Conservation (phyloP, 2,113 vertebrate genomes). For the Anguilla rostrata region DNA sequence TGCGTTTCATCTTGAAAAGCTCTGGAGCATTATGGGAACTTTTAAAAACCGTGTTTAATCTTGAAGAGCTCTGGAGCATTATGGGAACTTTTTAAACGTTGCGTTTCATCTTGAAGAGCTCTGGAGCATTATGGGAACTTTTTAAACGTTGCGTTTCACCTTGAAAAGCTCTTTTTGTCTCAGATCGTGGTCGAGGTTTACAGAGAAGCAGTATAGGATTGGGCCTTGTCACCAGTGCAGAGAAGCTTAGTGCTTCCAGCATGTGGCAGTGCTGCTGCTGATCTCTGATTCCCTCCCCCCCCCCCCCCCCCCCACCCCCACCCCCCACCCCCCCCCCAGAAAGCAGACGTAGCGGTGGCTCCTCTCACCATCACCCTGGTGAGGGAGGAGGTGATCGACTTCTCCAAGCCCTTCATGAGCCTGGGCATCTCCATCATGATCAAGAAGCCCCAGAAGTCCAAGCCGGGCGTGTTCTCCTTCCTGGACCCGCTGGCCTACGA, state of each 20-base stretch:
- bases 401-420: conserved; percentile 99
- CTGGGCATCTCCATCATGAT: conserved; percentile 99
- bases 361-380: conserved; percentile 97
- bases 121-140: too few species aligned
- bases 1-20: too few species aligned
- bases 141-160: too few species aligned
- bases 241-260: neutral
- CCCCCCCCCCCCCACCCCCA: neutral
- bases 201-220: too few species aligned
- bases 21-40: too few species aligned
- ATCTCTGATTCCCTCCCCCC: neutral
- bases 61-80: too few species aligned
- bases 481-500: conserved; percentile 97
- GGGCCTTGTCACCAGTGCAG: too few species aligned
- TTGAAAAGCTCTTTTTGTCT: too few species aligned
- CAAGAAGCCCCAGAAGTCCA: conserved; percentile 98
- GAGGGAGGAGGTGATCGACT: conserved; percentile 97
- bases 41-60: too few species aligned
- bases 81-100: too few species aligned
- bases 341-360: conserved; percentile 93
- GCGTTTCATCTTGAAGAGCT: too few species aligned
- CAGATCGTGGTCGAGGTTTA: too few species aligned
- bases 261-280: neutral
- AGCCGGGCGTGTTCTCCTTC: conserved; percentile 97
- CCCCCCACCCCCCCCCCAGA: conserved; percentile 63